A percentile compares a stretch with the other conserved stretches of the same genome.
phyloP scores from a whole-genome alignment of 2,113 vertebrate genomes.

The Pholis gunnellus region DNA sequence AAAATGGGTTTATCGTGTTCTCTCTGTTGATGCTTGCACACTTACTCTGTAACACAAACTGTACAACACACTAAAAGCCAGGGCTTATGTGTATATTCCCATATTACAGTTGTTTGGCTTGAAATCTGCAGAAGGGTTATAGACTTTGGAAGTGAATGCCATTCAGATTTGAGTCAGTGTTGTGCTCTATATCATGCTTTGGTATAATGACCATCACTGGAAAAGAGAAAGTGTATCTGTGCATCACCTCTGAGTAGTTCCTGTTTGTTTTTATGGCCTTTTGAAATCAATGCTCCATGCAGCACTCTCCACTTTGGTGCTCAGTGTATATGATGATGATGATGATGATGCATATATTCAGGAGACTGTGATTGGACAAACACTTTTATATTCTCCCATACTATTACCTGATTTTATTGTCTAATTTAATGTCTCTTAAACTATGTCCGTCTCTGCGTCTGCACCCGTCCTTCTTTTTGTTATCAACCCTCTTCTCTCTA shows the following conservation, averaged over 20 bases:
- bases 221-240: constrained; percentile 44
- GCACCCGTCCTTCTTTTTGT: constrained; percentile 36
- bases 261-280: constrained; percentile 70
- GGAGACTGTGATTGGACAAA: constrained; percentile 48
- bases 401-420: constrained; percentile 66
- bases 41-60: constrained; percentile 13
- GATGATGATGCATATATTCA: constrained; percentile 59
- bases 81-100: background rate
- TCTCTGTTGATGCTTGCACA: constrained; percentile 15
- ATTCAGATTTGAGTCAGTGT: constrained; percentile 34
- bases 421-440: constrained; percentile 64
- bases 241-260: constrained; percentile 50
- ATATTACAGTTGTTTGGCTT: constrained; percentile 32
- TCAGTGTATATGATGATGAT: constrained; percentile 54
- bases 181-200: constrained; percentile 40
- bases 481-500: constrained; percentile 45
- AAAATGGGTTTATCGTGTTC: constrained; percentile 22
- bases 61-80: background rate
- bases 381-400: constrained; percentile 44
- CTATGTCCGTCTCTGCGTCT: constrained; percentile 19
- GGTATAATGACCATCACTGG: constrained; percentile 49
- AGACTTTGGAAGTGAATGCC: constrained; percentile 14
- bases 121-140: constrained; percentile 14
- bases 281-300: constrained; percentile 55
- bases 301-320: constrained; percentile 51